phyloP scores from a whole-genome alignment of 2,797 vertebrate species.

The Sebastes aleutianus region DNA sequence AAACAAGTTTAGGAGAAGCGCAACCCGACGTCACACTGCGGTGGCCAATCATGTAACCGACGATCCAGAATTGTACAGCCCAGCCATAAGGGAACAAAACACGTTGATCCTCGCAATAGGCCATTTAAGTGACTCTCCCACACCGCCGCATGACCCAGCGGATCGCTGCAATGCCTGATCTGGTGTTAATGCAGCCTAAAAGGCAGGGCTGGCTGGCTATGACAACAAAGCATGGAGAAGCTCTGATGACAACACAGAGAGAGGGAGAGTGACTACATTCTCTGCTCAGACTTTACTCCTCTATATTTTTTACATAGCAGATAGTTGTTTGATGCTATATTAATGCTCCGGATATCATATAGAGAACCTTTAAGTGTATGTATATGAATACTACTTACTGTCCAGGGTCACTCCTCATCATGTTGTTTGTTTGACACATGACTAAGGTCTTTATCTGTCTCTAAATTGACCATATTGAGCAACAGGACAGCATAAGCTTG shows the following conservation, averaged over 20 bases:
- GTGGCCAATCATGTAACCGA: rapidly evolving
- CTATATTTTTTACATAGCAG: too few relatives aligned
- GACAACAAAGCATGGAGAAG: neutral
- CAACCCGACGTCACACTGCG: too few relatives aligned
- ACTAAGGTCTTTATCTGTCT: neutral
- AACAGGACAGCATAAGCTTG: neutral
- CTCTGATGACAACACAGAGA: neutral
- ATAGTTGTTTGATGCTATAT: neutral
- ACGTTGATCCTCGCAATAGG: too few relatives aligned
- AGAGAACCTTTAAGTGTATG: neutral
- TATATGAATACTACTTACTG: neutral
- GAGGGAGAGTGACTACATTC: neutral
- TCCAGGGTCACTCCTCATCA: neutral
- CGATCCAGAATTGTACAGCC: too few relatives aligned
- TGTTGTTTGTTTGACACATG: neutral
- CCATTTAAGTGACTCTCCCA: too few relatives aligned
- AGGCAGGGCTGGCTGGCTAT: neutral
- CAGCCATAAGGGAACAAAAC: too few relatives aligned
- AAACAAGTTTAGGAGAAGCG: too few relatives aligned
- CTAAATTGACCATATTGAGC: neutral
- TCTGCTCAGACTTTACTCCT: neutral
- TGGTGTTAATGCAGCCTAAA: neutral
- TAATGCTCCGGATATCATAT: neutral
- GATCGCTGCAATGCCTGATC: too few relatives aligned
- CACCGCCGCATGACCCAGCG: too few relatives aligned